phyloP scores from a whole-genome alignment of 2,797 vertebrate species.

The Natrix natrix region DNA sequence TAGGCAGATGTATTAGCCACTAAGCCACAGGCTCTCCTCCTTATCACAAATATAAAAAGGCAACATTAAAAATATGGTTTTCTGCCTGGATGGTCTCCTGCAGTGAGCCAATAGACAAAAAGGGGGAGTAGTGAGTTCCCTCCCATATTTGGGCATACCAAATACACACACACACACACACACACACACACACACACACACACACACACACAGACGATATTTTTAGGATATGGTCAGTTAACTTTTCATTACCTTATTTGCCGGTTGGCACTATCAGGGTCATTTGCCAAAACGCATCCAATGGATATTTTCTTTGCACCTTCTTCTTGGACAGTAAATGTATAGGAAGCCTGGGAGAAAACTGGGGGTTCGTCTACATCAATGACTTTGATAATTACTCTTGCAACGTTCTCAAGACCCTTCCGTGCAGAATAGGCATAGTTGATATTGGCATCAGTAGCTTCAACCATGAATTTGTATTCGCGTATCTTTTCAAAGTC shows the following conservation, averaged over 20 bases:
- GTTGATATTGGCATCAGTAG: constrained; percentile 74
- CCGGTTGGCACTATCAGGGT: constrained; percentile 77
- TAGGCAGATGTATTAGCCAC: no score
- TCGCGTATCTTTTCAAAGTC: constrained; percentile 79
- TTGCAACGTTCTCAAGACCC: constrained; percentile 65
- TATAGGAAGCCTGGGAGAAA: constrained; percentile 76
- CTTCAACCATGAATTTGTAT: constrained; percentile 78
- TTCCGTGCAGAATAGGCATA: constrained; percentile 64
- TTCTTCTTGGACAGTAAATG: constrained; percentile 82
- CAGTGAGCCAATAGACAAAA: no score
- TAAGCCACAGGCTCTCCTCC: no score
- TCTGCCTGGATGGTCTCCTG: no score
- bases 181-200: no score
- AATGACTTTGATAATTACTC: constrained; percentile 75
- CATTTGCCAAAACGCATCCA: constrained; percentile 77
- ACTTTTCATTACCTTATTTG: constrained; percentile 74
- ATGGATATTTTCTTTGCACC: constrained; percentile 63
- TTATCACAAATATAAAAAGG: no score
- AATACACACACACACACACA: no score
- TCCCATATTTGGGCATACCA: no score
- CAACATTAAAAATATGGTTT: no score
- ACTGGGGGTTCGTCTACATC: constrained; percentile 90
- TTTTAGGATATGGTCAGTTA: not conserved
- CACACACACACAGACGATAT: not conserved
- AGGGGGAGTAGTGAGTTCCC: no score